Evolutionary conservation across 2,888 invertebrate species (phyloP), one percentile per base, ranked within the genome.

Genomic region (Tetranychus piercei): DNA sequence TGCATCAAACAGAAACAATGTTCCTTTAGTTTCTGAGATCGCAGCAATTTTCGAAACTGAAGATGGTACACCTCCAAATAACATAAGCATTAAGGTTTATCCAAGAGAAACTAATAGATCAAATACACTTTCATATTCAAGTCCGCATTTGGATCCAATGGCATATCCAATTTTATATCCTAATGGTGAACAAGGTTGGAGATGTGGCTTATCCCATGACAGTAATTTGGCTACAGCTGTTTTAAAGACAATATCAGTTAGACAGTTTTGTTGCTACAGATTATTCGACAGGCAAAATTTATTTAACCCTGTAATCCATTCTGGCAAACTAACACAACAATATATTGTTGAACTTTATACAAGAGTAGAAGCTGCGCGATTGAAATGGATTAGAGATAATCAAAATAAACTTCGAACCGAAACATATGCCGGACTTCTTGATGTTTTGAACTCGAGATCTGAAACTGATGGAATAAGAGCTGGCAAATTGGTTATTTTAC

Each of bases 321-420:
- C 23, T 34, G 43, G 71, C 44, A 71, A 71, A 23, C 34, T 71
- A 8, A 22, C 6, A 6, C 74, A 81, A 64, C 81, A 81, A 75
- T 81, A 74, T 65, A 73, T 78, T 3, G 80, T 80, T 0, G 81
- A 81, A 72, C 71, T 77, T 0, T 81, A 79, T 75, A 76, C 78
- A 0, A 81, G 80, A 74, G 78, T 79, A 6, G 81, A 81, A 77
- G 79, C 77, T 15, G 77, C 79, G 4, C 75, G 80, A 1, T 73
- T 81, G 1, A 74, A 77, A 2, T 81, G 71, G 67, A 64, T 78
- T 34, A 70, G 79, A 20, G 69, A 43, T 3, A 78, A 82, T 74
- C 81, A 82, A 74, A 64, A 67, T 71, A 72, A 77, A 8, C 65
- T 81, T 4, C 67, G 80, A 9, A 77, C 77, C 3, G 80, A 81